Evolutionary conservation across 1,140 invertebrate genomes (phyloP), one percentile per base, ranked within the genome.

Genomic region (Nautilus pompilius): DNA sequence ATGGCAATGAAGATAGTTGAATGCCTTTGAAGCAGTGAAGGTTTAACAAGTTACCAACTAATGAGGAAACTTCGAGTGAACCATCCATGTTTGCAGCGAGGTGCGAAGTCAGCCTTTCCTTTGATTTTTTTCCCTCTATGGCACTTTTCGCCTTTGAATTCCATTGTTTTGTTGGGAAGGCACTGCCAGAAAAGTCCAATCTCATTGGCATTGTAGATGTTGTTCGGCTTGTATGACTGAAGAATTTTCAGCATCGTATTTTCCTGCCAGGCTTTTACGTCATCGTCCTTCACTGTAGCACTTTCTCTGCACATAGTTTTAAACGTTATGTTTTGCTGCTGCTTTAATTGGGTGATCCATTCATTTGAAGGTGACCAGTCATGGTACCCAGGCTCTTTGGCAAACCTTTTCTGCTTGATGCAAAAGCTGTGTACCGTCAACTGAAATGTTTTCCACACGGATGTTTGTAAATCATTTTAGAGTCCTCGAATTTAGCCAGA

Each of bases 31-130:
- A n/a, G n/a, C n/a, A n/a, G n/a, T n/a, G n/a, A n/a, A n/a, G n/a
- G n/a, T n/a, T n/a, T n/a, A n/a, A n/a, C n/a, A n/a, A n/a, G n/a
- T n/a, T n/a, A 84, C 83, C 10, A 85, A n/a, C n/a, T n/a, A n/a
- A 46, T 78, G 75, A 60, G 75, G 75, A 13, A 82, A 54, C 74
- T 84, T 84, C 60, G 83, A 76, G n/a, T 24, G n/a, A 20, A 20
- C 67, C 70, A 3, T 48, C 57, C 58, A 68, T 60, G 34, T 63
- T 71, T 6, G 28, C 22, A 63, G 67, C 58, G 8, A 73, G n/a
- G 36, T 63, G 60, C 10, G 58, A 22, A 34, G 63, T 71, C 15
- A 66, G 24, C 32, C 69, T 34, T n/a, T 75, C 65, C 57, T 76
- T 77, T n/a, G 10, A 58, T 63, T 46, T 61, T 62, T 48, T 71